Evolutionary conservation across 2,888 invertebrate genomes (phyloP), one percentile per base, ranked within the genome.

Genomic region (Ectemnius cavifrons): DNA sequence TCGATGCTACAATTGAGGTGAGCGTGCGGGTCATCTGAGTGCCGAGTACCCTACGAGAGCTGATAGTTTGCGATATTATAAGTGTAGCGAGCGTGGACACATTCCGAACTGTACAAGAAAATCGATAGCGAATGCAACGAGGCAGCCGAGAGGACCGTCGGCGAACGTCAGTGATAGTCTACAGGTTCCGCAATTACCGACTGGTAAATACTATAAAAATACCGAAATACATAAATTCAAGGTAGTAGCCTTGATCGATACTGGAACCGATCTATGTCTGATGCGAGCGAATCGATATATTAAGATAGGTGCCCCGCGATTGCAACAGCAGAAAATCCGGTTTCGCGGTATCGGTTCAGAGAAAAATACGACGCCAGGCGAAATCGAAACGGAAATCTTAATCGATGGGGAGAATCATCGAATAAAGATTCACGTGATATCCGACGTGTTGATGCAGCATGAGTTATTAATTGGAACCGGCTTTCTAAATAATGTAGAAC

Each of bases 201-300:
- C 0, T 14, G 49, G 49, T 13, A 69, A 69, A 63, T 20, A 20
- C 27, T 49, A 18, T 47, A 66, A 58, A n/a, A 16, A 49, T 0
- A n/a, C 64, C 56, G 47, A 4, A 2, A 23, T 67, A n/a, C 6
- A 16, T 2, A 23, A 18, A 11, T 16, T 18, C 0, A 20, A 61
- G 4, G 13, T 67, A 13, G n/a, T 20, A 0, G 70, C 67, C 0
- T 20, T 73, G 1, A 63, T 73, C 11, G 66, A 69, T 28, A 63
- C 23, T 23, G 23, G 23, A 23, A 23, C 2, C 23, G 23, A 23
- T 23, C 3, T 23, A 23, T 23, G 23, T 2, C n/a, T 68, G 6
- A 69, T 73, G 52, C 52, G 71, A 11, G 58, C 20, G 23, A 56
- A 70, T 45, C 28, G 56, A 0, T 69, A 73, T 20, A 58, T 67